Base-by-base conservation (phyloP, 2,113 vertebrate genomes). In the Tetrao urogallus region DNA sequence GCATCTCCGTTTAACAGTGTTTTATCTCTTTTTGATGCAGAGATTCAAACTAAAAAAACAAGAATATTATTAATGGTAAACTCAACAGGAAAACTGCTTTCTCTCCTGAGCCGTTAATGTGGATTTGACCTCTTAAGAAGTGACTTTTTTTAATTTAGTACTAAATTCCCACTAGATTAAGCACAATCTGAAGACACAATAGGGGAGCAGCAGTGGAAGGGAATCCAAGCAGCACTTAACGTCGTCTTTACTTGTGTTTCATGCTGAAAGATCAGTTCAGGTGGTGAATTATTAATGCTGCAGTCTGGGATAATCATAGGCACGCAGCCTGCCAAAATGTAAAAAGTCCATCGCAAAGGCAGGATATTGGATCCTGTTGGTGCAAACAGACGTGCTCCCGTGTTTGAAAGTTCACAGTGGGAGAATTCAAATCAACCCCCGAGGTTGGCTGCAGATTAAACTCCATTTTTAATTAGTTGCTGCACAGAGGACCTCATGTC, bases 251-350 rank as follows among this genome's bases (percentile, higher is more conserved):
- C 92, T 95, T 93, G 87, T 93, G 89, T 85, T 97, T 95, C 70
- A 60, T 79, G 90, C 86, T 87, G 90, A 94, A 96, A 92, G 93
- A 97, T 85, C 92, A 91, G 91, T 69, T 90, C 88, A 86, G 76
- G 91, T 93, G 70, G 92, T 96, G 89, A 96, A 96, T 97, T 91
- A 93, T 96, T 96, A 95, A 96, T 95, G 95, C 83, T 50, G 52
- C 89, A 91, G 87, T 70, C 95, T 92, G 93, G 95, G 90, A 94
- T 91, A 75, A 71, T 63, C 78, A 63, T 30, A 60, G 65, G 81
- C 8, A 0, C 15, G 58, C 65, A 73, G 91, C 54, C 87, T 95
- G 96, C 92, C 95, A 96, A 92, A 85, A 88, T 11, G 60, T 40
- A 22, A 58, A 13, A 45, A 52, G 81, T 47, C 90, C 88, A 45